A percentile compares a stretch with the other conserved stretches of the same genome.
These are phyloP conservation scores for Hyppa rectilinea DNA, from an alignment of 2,888 invertebrate species.

Conservation along the genomic window DNA sequence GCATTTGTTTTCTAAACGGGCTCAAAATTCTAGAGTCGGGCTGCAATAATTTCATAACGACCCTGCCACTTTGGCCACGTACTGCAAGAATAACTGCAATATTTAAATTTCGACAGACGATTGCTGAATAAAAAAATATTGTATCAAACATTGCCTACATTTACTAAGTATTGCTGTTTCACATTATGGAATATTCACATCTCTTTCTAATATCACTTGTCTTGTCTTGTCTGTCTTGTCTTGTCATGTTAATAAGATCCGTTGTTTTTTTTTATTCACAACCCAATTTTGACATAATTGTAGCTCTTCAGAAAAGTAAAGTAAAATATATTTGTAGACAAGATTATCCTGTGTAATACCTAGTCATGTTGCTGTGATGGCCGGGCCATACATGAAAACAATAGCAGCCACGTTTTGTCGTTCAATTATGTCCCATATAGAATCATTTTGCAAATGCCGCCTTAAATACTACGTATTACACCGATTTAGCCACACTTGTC, in stretches of 20 bases:
- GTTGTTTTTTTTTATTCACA: not conserved
- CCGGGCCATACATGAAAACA: not conserved
- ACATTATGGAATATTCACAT: not conserved
- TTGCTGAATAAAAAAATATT: not conserved
- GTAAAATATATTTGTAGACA: not conserved
- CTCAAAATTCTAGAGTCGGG: not conserved
- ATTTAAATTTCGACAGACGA: not conserved
- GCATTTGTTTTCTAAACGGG: not conserved
- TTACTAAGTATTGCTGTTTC: not conserved
- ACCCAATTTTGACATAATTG: not conserved
- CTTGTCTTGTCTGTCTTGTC: too few relatives aligned
- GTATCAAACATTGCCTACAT: not conserved
- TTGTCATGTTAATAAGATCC: too few relatives aligned
- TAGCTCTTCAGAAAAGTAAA: not conserved
- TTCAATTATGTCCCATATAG: not conserved
- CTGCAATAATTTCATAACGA: not conserved
- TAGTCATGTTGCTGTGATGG: not conserved
- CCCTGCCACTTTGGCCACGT: not conserved
- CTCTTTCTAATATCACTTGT: not conserved
- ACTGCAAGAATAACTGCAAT: not conserved
- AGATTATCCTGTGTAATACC: not conserved
- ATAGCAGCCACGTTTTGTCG: not conserved
- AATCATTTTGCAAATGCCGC: not conserved
- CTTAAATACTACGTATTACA: conserved; percentile 21
- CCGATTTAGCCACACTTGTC: not conserved